A percentile compares a stretch with the other conserved stretches of the same genome.
phyloP scores from a whole-genome alignment of 2,888 invertebrate species.

The Eilema griseolum region DNA sequence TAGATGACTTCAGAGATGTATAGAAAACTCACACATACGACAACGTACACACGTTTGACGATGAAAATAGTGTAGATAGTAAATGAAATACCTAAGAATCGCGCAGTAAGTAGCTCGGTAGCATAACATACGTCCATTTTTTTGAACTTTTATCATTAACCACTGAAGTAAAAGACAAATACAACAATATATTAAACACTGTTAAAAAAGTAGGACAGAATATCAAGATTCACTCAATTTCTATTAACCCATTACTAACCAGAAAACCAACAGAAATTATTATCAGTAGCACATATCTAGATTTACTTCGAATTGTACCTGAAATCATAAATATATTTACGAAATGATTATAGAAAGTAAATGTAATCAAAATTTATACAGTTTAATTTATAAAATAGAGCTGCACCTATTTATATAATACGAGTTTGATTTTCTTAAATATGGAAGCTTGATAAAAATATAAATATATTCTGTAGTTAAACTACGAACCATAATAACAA shows the following conservation, averaged over 20 bases:
- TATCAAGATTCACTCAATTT: not conserved
- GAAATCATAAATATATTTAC: not conserved
- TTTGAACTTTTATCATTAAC: not conserved
- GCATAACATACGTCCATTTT: not conserved
- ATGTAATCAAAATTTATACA: too few relatives aligned
- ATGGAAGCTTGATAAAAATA: not conserved
- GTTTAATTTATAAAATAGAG: not conserved
- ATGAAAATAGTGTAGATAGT: not conserved
- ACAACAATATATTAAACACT: not conserved
- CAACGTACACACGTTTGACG: too few relatives aligned
- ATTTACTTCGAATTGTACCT: not conserved
- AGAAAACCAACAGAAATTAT: not conserved
- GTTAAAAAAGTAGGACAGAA: not conserved
- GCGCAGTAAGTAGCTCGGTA: not conserved
- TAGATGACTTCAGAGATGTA: too few relatives aligned
- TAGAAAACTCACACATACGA: too few relatives aligned
- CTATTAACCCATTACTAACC: not conserved
- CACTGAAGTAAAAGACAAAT: not conserved
- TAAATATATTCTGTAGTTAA: not conserved
- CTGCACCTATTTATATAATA: not conserved
- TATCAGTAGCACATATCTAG: not conserved
- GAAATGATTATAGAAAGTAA: not conserved
- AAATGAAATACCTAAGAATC: constrained; percentile 1
- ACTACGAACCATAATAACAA: not conserved
- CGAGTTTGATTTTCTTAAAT: not conserved